phyloP scores from a whole-genome alignment of 2,888 invertebrate genomes.

The Malacosoma neustria region DNA sequence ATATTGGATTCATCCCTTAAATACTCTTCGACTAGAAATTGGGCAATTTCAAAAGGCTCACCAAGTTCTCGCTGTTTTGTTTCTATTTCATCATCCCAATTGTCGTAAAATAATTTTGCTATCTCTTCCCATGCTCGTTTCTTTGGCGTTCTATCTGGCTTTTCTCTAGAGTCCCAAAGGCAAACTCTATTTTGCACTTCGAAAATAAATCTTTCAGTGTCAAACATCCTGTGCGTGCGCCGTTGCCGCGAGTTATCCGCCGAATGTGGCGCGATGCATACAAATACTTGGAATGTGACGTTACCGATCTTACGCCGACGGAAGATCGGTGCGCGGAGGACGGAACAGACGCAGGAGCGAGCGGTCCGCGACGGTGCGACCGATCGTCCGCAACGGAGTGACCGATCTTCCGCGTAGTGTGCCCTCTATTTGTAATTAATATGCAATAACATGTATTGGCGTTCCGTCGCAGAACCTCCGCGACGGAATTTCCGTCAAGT shows the following conservation, averaged over 20 bases:
- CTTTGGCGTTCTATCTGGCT: conserved; percentile 6
- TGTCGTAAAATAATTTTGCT: conserved; percentile 6
- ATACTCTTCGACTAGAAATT: conserved; percentile 15
- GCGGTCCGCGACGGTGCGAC: conserved; percentile 7
- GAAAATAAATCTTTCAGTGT: conserved; percentile 1
- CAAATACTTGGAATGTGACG: conserved; percentile 5
- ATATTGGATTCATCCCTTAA: conserved; percentile 15
- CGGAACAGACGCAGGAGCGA: conserved; percentile 4
- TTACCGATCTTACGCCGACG: conserved; percentile 9
- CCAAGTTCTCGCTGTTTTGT: conserved; percentile 2
- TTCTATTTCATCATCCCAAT: conserved; percentile 4
- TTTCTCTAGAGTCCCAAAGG: conserved; percentile 7
- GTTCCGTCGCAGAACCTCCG: not conserved
- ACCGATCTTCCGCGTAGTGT: conserved; percentile 1
- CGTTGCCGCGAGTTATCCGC: conserved; percentile 1
- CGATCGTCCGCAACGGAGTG: conserved; percentile 8
- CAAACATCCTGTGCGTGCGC: conserved; percentile 1
- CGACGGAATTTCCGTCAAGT: not conserved
- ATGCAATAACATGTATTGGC: conserved; percentile 1
- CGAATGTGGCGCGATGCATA: conserved; percentile 4
- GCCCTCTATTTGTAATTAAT: conserved; percentile 1
- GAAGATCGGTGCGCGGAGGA: conserved; percentile 7
- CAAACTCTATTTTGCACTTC: conserved; percentile 8
- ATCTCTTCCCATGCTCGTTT: conserved; percentile 8
- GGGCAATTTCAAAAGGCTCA: conserved; percentile 4